Conservation (phyloP, 2,888 invertebrate genomes). For the Druceiella hillmani region DNA sequence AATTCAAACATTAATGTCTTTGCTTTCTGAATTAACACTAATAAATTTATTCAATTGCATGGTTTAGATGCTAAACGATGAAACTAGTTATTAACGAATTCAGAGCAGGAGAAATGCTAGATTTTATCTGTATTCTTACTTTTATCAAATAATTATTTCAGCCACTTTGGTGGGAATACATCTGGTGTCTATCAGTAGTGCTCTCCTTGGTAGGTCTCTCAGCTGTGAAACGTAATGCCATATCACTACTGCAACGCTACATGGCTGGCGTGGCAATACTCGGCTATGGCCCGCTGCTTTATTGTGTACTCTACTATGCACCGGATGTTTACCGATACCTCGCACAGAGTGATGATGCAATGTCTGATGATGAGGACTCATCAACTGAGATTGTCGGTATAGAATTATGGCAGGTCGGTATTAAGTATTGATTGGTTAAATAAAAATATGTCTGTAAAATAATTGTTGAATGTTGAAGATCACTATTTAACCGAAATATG, state of each 20-base stretch:
- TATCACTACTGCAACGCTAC: conserved; percentile 69
- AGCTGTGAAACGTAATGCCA: conserved; percentile 80
- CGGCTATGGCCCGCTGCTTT: conserved; percentile 75
- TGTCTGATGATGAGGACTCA: conserved; percentile 53
- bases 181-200: conserved; percentile 82
- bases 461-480: too few species aligned
- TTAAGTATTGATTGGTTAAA: conserved; percentile 21
- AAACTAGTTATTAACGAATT: neutral
- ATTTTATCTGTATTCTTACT: conserved; percentile 13
- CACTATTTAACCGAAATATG: too few species aligned
- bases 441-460: conserved; percentile 12
- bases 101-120: neutral
- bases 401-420: conserved; percentile 73
- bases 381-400: conserved; percentile 52
- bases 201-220: conserved; percentile 81
- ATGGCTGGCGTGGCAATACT: conserved; percentile 74
- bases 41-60: neutral
- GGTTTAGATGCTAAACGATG: neutral
- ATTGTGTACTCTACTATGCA: conserved; percentile 77
- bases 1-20: too few species aligned
- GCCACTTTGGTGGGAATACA: conserved; percentile 90
- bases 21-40: neutral
- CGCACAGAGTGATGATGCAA: conserved; percentile 31
- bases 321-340: conserved; percentile 80
- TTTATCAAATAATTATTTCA: conserved; percentile 37